Evolutionary conservation across 2,113 vertebrate species (phyloP), one percentile per base, ranked within the genome.

Genomic region (Atrichornis clamosus): DNA sequence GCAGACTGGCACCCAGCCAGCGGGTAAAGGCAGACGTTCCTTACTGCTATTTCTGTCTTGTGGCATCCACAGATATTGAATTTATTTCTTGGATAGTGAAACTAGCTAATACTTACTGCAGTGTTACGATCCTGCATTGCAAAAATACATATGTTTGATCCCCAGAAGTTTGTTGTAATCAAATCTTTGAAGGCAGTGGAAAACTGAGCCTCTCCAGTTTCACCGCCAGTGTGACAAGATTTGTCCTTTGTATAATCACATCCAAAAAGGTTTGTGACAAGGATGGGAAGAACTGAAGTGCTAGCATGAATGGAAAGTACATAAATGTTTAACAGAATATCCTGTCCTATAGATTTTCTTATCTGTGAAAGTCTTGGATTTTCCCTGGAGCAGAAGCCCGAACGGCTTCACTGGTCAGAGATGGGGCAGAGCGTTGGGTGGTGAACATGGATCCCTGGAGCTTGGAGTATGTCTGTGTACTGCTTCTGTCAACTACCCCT

Each of bases 1-100:
- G 14, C 88, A 77, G 82, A 32, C 90, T 83, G 92, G 82, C 85
- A 73, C 44, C 46, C 90, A 52, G 88, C 89, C 81, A 73, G 53
- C 0, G 0, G 53, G 70, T 63, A 58, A 42, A 76, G n/a, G 82
- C 79, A 93, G 93, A 62, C 52, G 1, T 65, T 90, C 82, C 81
- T 93, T 28, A 15, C 2, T 20, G 79, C 93, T 97, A 86, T 95
- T 96, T 94, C 87, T 83, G 93, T 59, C 87, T 39, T 63, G 67
- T 13, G 75, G 85, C 85, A 86, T 93, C 82, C 63, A 88, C 67
- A 86, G 77, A 41, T 26, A 59, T 67, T 86, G 46, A 26, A 92
- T 64, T 62, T 91, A 70, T 96, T 93, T 83, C 87, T 96, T 37
- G 5, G 68, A 39, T 94, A 93, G 50, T 32, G 2, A 77, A 93